A percentile compares a stretch with the other conserved stretches of the same genome.
Evolutionary conservation across 2,113 vertebrate species (phyloP).

Genomic region (Cebus imitator): DNA sequence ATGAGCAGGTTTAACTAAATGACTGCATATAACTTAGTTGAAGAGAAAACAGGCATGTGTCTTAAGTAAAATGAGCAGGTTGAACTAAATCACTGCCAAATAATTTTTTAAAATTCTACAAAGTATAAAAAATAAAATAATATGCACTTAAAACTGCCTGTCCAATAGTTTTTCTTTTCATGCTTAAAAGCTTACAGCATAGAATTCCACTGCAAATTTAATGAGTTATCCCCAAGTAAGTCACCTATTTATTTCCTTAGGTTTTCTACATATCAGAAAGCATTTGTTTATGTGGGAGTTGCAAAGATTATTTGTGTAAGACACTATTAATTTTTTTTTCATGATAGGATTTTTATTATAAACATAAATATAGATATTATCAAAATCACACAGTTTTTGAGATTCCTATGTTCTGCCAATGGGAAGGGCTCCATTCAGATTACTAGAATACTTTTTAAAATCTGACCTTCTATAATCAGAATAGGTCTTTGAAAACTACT

Average conservation of each 20-base stretch:
- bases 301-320: neutral
- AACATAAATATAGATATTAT: neutral
- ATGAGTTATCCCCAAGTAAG: neutral
- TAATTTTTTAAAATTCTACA: neutral
- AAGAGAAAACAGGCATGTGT: neutral
- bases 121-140: neutral
- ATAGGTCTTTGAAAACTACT: neutral
- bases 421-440: neutral
- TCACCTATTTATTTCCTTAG: neutral
- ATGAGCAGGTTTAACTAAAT: neutral
- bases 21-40: neutral
- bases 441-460: neutral
- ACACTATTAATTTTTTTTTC: neutral
- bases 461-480: neutral
- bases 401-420: neutral
- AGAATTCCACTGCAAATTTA: neutral
- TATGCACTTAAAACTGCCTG: neutral
- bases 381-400: neutral
- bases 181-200: neutral
- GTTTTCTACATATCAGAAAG: constrained; percentile 22
- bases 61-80: neutral
- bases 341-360: constrained; percentile 7
- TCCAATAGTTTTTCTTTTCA: constrained; percentile 11
- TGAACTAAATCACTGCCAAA: neutral
- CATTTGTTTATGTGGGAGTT: neutral